phyloP scores from a whole-genome alignment of 2,888 invertebrate genomes.

The Drosophila mayaguana region DNA sequence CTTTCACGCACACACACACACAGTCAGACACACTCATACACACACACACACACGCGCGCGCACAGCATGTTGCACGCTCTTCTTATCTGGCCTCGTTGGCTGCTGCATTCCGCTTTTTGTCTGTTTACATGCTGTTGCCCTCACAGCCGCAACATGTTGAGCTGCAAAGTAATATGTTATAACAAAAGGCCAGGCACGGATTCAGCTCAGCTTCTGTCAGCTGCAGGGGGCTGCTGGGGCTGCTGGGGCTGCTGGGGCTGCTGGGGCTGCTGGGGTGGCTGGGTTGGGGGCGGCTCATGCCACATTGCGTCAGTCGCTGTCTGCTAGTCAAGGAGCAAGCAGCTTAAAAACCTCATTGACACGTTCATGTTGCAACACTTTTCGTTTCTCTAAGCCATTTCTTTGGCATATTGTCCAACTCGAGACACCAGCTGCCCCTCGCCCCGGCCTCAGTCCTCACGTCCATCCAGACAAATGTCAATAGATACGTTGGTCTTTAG shows the following conservation, averaged over 20 bases:
- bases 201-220: slow-evolving; percentile 13
- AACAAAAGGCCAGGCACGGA: slow-evolving; percentile 57
- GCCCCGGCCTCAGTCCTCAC: background rate
- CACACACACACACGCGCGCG: background rate
- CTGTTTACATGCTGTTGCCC: slow-evolving; percentile 64
- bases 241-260: too few species aligned
- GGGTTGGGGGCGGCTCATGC: background rate
- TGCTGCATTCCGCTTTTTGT: slow-evolving; percentile 63
- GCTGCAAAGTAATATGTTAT: slow-evolving; percentile 62
- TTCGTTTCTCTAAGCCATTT: slow-evolving; percentile 59
- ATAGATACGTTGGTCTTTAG: slow-evolving; percentile 52
- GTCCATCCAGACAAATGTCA: slow-evolving; percentile 54
- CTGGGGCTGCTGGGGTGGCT: too few species aligned
- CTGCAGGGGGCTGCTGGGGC: background rate
- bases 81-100: slow-evolving; percentile 45
- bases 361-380: slow-evolving; percentile 69
- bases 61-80: slow-evolving; percentile 40
- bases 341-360: slow-evolving; percentile 76
- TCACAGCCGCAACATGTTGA: slow-evolving; percentile 64
- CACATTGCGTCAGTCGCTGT: slow-evolving; percentile 32
- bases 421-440: background rate
- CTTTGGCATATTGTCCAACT: slow-evolving; percentile 43
- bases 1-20: slow-evolving; percentile 12
- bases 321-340: slow-evolving; percentile 38
- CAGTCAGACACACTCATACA: background rate